Conservation (phyloP, 2,797 vertebrate species). For the Austrolebias charrua region DNA sequence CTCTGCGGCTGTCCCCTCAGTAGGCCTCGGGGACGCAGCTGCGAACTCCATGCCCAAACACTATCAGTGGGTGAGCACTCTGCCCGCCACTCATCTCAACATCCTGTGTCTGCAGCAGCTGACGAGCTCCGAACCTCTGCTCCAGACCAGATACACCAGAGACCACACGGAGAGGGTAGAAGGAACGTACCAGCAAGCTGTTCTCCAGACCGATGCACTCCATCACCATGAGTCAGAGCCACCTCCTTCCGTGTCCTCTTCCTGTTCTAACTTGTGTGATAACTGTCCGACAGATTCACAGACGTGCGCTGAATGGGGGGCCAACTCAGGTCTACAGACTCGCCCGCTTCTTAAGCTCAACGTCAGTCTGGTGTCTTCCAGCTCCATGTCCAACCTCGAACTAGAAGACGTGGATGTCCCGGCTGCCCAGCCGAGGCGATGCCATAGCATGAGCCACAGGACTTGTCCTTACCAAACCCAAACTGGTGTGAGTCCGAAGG, state of each 20-base stretch:
- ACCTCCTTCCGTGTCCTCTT: conserved; percentile 59
- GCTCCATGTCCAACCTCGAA: conserved; percentile 68
- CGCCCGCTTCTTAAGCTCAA: conserved; percentile 73
- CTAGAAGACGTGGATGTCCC: conserved; percentile 51
- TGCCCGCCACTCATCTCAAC: conserved; percentile 78
- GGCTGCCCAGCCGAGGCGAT: conserved; percentile 51
- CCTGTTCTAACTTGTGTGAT: conserved; percentile 70
- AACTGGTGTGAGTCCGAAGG: conserved; percentile 4
- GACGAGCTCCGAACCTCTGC: conserved; percentile 71
- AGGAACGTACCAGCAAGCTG: conserved; percentile 54
- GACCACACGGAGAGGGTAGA: conserved; percentile 45
- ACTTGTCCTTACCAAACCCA: conserved; percentile 59
- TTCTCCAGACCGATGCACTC: conserved; percentile 71
- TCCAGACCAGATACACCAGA: conserved; percentile 40
- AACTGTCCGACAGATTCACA: conserved; percentile 59
- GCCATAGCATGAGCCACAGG: conserved; percentile 67
- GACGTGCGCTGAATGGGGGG: conserved; percentile 23
- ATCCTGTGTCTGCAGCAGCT: conserved; percentile 78
- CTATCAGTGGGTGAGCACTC: conserved; percentile 78
- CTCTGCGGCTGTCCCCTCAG: conserved; percentile 68
- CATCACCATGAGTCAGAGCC: conserved; percentile 75
- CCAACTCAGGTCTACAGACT: conserved; percentile 4
- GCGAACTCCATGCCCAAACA: conserved; percentile 58
- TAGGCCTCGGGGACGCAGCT: conserved; percentile 64
- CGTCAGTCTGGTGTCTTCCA: conserved; percentile 73